Conservation (phyloP, 2,888 invertebrate species). For the Hirtodrosophila cameraria region DNA sequence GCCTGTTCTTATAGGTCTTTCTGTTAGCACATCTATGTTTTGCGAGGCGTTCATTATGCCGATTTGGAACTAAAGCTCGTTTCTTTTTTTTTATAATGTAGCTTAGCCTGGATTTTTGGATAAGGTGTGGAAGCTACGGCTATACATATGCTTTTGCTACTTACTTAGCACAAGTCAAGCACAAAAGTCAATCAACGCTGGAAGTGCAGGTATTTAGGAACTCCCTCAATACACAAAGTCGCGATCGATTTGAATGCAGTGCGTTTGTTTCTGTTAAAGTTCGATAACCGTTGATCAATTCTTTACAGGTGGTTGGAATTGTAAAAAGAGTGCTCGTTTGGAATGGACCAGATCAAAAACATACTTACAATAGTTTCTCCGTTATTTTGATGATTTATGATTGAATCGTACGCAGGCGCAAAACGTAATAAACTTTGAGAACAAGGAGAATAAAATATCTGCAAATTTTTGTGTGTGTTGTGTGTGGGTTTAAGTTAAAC, state of each 20-base stretch:
- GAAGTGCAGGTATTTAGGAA: slow-evolving; percentile 45
- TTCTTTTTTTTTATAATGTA: slow-evolving; percentile 10
- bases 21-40: slow-evolving; percentile 18
- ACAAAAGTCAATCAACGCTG: slow-evolving; percentile 41
- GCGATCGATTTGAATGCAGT: slow-evolving; percentile 80
- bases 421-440: slow-evolving; percentile 52
- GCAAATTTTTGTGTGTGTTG: slow-evolving; percentile 6
- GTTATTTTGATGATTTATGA: slow-evolving; percentile 44
- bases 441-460: slow-evolving; percentile 20
- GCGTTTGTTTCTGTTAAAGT: slow-evolving; percentile 44
- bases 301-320: slow-evolving; percentile 81
- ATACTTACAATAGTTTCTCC: slow-evolving; percentile 65
- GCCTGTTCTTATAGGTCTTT: slow-evolving; percentile 8
- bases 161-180: slow-evolving; percentile 28
- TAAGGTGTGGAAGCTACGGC: slow-evolving; percentile 44
- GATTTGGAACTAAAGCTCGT: slow-evolving; percentile 31
- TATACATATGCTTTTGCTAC: slow-evolving; percentile 3
- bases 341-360: slow-evolving; percentile 82
- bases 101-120: slow-evolving; percentile 29
- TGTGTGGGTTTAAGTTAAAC: slow-evolving; percentile 9
- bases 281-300: slow-evolving; percentile 50
- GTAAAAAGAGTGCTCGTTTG: slow-evolving; percentile 82
- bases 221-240: slow-evolving; percentile 47
- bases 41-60: slow-evolving; percentile 23
- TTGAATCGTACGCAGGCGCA: slow-evolving; percentile 44